Conservation (phyloP, 1,140 invertebrate species). For the Caenorhabditis remanei region DNA sequence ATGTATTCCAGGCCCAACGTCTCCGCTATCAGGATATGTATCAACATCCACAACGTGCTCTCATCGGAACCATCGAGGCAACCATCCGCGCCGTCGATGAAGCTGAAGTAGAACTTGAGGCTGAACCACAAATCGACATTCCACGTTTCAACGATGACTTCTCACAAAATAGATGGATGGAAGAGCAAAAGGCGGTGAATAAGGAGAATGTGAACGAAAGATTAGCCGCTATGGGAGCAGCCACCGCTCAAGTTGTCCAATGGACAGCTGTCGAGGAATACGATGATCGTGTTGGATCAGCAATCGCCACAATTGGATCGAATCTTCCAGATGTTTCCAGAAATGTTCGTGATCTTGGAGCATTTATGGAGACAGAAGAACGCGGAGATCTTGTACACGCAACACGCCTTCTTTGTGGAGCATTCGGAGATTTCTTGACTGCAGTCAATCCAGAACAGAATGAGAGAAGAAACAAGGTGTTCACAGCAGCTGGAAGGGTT, state of each 20-base stretch:
- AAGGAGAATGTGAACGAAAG: conserved; percentile 95
- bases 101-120: conserved; percentile 83
- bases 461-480: conserved; percentile 83
- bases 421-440: conserved; percentile 93
- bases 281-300: conserved; percentile 95
- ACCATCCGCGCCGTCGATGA: conserved; percentile 86
- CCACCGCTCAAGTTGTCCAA: conserved; percentile 96
- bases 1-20: conserved; percentile 83
- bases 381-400: conserved; percentile 88
- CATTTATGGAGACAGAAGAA: conserved; percentile 88
- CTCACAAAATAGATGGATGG: conserved; percentile 66
- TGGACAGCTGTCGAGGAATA: conserved; percentile 84
- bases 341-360: conserved; percentile 93
- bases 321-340: conserved; percentile 96
- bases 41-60: conserved; percentile 89
- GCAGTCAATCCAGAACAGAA: conserved; percentile 90
- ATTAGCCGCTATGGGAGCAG: conserved; percentile 98
- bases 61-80: conserved; percentile 90
- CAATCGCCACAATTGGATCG: conserved; percentile 94
- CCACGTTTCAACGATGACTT: conserved; percentile 71
- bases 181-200: conserved; percentile 89
- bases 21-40: conserved; percentile 87
- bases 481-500: conserved; percentile 92
- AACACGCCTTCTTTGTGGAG: conserved; percentile 89
- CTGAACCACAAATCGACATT: conserved; percentile 75